Percentiles rank a stretch among this genome's conserved stretches.
Conservation (phyloP, 2,113 vertebrate genomes). For the Neolamprologus sp. region DNA sequence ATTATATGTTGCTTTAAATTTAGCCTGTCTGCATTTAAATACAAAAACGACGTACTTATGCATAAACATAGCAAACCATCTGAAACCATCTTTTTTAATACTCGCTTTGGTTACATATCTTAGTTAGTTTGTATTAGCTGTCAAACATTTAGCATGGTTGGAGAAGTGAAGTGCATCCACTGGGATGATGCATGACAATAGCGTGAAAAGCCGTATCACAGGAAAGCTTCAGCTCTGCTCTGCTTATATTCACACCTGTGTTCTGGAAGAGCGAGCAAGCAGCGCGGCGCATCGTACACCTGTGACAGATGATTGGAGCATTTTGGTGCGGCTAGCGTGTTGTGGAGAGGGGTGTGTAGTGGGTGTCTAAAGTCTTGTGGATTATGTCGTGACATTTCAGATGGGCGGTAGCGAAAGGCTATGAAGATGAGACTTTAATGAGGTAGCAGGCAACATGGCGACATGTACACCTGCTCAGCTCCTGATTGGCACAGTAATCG, state of each 20-base stretch:
- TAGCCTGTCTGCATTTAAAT: neutral
- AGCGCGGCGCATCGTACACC: neutral
- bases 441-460: constrained; percentile 24
- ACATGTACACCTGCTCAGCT: constrained; percentile 34
- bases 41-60: neutral
- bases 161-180: constrained; percentile 8
- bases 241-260: constrained; percentile 26
- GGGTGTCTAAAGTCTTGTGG: neutral
- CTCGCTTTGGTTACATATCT: neutral
- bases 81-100: neutral
- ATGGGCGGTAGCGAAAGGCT: neutral
- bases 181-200: constrained; percentile 16
- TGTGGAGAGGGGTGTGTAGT: neutral
- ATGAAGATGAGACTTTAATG: constrained; percentile 51
- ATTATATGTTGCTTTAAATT: neutral
- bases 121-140: neutral
- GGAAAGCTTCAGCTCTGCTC: neutral
- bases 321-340: constrained; percentile 1
- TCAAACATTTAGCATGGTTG: neutral
- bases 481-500: constrained; percentile 34
- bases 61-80: neutral
- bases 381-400: constrained; percentile 21
- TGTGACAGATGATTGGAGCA: constrained; percentile 24
- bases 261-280: constrained; percentile 42
- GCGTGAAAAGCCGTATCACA: neutral